phyloP scores from a whole-genome alignment of 2,888 invertebrate genomes.

The Himalopsyche anomala region DNA sequence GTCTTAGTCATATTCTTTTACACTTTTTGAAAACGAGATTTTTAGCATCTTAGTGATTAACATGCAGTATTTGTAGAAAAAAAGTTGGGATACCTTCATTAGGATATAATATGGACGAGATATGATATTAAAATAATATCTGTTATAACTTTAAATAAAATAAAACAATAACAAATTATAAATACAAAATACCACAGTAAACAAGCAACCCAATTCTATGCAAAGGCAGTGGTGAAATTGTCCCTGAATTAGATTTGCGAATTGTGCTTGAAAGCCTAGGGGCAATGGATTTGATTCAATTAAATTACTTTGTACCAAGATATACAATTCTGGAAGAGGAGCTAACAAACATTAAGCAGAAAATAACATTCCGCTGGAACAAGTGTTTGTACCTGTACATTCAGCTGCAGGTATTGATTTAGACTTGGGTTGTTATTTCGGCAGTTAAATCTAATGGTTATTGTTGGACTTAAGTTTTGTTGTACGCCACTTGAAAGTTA shows the following conservation, averaged over 20 bases:
- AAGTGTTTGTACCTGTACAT: background rate
- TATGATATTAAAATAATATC: too few relatives aligned
- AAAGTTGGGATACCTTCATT: too few relatives aligned
- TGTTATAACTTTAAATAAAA: too few relatives aligned
- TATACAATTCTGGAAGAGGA: background rate
- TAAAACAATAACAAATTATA: too few relatives aligned
- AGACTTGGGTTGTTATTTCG: background rate
- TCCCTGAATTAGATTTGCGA: background rate
- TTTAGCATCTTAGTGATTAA: too few relatives aligned
- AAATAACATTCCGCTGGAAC: background rate
- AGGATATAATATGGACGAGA: too few relatives aligned
- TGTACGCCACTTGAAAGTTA: too few relatives aligned
- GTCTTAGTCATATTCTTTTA: too few relatives aligned
- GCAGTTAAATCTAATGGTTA: conserved; percentile 17
- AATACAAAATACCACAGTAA: too few relatives aligned
- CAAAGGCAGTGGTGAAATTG: conserved; percentile 7
- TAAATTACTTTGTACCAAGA: conserved; percentile 10
- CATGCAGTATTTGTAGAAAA: too few relatives aligned
- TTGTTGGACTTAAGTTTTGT: conserved; percentile 17
- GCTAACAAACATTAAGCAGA: background rate
- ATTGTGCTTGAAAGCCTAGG: conserved; percentile 1
- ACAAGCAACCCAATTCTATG: background rate
- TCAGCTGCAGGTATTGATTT: conserved; percentile 1
- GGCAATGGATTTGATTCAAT: conserved; percentile 17
- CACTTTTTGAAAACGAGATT: too few relatives aligned